Evolutionary conservation across 2,888 invertebrate genomes (phyloP).

Genomic region (Anoncus sp.): DNA sequence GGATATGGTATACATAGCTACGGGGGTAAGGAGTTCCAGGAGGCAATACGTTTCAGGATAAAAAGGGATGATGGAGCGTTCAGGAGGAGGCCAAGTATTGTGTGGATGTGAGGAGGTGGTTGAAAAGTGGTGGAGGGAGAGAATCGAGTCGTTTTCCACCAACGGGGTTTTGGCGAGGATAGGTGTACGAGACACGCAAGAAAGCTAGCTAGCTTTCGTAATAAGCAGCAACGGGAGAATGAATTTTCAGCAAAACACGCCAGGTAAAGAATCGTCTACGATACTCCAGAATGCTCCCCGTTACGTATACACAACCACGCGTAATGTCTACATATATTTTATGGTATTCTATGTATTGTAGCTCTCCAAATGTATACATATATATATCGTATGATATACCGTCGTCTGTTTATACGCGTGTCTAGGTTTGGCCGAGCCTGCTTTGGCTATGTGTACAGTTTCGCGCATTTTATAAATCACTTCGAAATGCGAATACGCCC

Average conservation of each 20-base stretch:
- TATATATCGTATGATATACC: conserved; percentile 50
- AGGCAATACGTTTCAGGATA: conserved; percentile 56
- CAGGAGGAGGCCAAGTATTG: neutral
- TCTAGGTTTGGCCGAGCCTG: conserved; percentile 11
- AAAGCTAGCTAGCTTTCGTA: conserved; percentile 48
- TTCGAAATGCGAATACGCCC: conserved; percentile 62
- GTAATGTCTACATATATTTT: conserved; percentile 1
- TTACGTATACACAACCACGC: conserved; percentile 4
- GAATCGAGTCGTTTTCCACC: conserved; percentile 43
- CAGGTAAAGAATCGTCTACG: conserved; percentile 53
- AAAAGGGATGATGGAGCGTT: conserved; percentile 58
- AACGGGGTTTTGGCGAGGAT: conserved; percentile 43
- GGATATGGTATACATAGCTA: neutral
- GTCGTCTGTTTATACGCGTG: conserved; percentile 47
- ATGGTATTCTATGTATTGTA: neutral
- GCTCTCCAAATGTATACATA: neutral
- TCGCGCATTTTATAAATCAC: conserved; percentile 70
- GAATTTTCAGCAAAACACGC: conserved; percentile 47
- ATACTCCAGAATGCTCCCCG: conserved; percentile 20
- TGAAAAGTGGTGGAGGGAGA: conserved; percentile 3
- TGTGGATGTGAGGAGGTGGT: conserved; percentile 8
- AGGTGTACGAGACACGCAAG: conserved; percentile 60
- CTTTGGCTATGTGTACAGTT: conserved; percentile 29
- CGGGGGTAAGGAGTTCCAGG: conserved; percentile 7
- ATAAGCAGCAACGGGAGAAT: conserved; percentile 53